Conservation (phyloP, 2,888 invertebrate genomes). For the Seira ritae region DNA sequence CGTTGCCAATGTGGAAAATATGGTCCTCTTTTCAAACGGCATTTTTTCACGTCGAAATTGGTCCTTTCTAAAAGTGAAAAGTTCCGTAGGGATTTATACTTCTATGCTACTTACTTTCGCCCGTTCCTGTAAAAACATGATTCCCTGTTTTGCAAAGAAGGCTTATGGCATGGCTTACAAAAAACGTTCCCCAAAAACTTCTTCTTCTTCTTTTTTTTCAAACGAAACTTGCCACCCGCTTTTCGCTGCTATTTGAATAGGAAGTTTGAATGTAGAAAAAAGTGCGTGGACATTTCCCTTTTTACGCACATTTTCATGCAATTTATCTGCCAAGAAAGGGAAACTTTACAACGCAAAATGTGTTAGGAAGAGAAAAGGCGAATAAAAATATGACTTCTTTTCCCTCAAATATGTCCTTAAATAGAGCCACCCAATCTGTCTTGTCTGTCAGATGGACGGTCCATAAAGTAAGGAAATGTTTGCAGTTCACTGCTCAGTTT, state of each 20-base stretch:
- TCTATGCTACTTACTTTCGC: neutral
- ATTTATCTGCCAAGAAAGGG: slow-evolving; percentile 49
- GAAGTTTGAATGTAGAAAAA: neutral
- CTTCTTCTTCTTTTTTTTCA: neutral
- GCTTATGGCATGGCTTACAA: slow-evolving; percentile 10
- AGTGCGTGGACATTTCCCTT: slow-evolving; percentile 57
- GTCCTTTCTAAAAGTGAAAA: neutral
- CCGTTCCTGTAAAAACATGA: neutral
- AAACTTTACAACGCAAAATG: slow-evolving; percentile 13
- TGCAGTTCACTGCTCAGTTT: too few relatives aligned
- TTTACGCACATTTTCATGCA: slow-evolving; percentile 58
- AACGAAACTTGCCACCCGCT: neutral
- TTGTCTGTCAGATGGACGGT: slow-evolving; percentile 31
- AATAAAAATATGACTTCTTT: slow-evolving; percentile 17
- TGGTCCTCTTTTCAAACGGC: neutral
- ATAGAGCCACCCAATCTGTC: slow-evolving; percentile 49
- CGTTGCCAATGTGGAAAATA: neutral
- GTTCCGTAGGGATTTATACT: neutral
- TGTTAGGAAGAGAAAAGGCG: neutral
- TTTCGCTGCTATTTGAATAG: neutral
- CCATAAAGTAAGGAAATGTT: too few relatives aligned
- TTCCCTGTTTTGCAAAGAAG: slow-evolving; percentile 4
- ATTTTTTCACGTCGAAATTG: neutral
- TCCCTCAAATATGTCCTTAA: slow-evolving; percentile 45
- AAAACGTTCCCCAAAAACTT: neutral